Conservation (phyloP, 2,797 vertebrate species). For the Hyperoplus lanceolatus region DNA sequence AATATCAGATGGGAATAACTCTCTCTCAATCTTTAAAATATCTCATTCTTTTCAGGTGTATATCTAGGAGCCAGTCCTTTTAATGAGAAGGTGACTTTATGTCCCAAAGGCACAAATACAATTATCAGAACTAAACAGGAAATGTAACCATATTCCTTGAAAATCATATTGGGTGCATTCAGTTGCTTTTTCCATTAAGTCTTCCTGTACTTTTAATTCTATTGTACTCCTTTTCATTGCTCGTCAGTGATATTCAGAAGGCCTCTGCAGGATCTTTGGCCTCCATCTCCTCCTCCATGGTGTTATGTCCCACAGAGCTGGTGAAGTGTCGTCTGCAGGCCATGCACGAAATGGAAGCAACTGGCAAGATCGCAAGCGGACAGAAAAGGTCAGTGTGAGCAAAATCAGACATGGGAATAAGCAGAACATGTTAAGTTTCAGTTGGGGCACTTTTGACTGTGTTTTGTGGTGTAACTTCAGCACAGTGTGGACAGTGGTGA, state of each 20-base stretch:
- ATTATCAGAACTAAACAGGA: slow-evolving; percentile 3
- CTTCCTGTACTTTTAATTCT: background rate
- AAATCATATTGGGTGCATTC: slow-evolving; percentile 7
- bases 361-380: slow-evolving; percentile 87
- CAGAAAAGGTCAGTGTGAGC: slow-evolving; percentile 82
- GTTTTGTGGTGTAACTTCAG: slow-evolving; percentile 71
- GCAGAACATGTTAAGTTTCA: background rate
- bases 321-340: slow-evolving; percentile 96
- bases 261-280: slow-evolving; percentile 92
- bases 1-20: background rate
- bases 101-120: background rate
- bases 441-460: background rate
- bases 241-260: slow-evolving; percentile 91
- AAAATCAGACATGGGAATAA: slow-evolving; percentile 32
- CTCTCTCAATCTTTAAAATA: background rate
- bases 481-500: slow-evolving; percentile 92
- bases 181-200: slow-evolving; percentile 21
- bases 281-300: slow-evolving; percentile 92
- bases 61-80: background rate
- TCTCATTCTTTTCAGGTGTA: background rate
- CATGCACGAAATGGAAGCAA: slow-evolving; percentile 93
- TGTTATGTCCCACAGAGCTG: slow-evolving; percentile 93
- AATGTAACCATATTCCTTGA: background rate
- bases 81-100: slow-evolving; percentile 7
- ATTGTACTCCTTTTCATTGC: slow-evolving; percentile 6